Evolutionary conservation across 2,888 invertebrate species (phyloP).

Genomic region (Hemistola chrysoprasaria): DNA sequence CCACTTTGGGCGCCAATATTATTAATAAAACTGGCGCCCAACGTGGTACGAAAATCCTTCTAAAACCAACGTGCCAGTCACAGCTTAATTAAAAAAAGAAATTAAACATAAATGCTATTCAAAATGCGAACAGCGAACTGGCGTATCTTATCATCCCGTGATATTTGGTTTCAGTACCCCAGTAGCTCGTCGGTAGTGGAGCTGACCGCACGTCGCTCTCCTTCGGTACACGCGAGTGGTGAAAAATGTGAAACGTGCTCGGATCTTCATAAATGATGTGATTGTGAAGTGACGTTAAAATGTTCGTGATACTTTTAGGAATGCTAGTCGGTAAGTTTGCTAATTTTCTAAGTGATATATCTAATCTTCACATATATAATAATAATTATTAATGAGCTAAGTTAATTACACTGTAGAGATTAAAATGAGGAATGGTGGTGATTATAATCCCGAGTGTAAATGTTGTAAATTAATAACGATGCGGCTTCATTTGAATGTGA

Average conservation of each 20-base stretch:
- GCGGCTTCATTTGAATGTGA: no score
- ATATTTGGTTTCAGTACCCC: slow-evolving; percentile 11
- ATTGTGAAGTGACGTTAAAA: slow-evolving; percentile 18
- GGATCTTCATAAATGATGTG: slow-evolving; percentile 18
- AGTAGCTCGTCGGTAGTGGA: slow-evolving; percentile 9
- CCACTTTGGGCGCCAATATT: no score
- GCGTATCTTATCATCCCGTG: slow-evolving; percentile 21
- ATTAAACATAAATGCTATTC: slow-evolving; percentile 18
- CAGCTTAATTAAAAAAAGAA: slow-evolving; percentile 22
- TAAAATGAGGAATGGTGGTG: no score
- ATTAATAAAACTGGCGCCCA: slow-evolving; percentile 18
- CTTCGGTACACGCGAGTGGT: slow-evolving; percentile 12
- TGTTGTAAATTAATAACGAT: no score
- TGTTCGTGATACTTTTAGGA: slow-evolving; percentile 20
- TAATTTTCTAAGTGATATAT: no score
- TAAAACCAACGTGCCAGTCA: slow-evolving; percentile 18
- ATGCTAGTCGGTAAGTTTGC: slow-evolving; percentile 19
- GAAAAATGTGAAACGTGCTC: slow-evolving; percentile 14
- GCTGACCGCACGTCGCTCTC: slow-evolving; percentile 10
- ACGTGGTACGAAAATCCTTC: slow-evolving; percentile 14
- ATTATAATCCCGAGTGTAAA: no score
- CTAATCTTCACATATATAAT: no score
- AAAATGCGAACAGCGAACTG: slow-evolving; percentile 16
- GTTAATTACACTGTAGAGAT: no score
- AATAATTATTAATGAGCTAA: no score